phyloP scores from a whole-genome alignment of 2,888 invertebrate species.

The Altica lythri region DNA sequence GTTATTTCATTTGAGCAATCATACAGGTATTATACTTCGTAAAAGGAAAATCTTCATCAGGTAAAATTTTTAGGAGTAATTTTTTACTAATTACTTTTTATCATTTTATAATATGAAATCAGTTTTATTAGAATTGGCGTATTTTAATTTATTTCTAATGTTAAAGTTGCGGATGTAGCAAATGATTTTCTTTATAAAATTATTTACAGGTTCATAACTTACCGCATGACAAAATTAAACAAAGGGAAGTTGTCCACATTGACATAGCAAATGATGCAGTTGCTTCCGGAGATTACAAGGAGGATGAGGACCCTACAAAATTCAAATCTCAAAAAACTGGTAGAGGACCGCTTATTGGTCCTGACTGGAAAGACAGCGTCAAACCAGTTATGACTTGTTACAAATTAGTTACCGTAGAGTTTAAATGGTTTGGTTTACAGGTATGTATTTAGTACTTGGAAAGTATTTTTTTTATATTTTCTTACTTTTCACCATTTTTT shows the following conservation, averaged over 20 bases:
- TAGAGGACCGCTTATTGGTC: slow-evolving; percentile 83
- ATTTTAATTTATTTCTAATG: no score
- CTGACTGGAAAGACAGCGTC: slow-evolving; percentile 78
- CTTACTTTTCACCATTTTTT: no score
- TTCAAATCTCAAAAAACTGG: slow-evolving; percentile 92
- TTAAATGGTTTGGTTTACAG: slow-evolving; percentile 98
- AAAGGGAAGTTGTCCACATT: slow-evolving; percentile 87
- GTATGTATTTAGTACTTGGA: slow-evolving; percentile 47
- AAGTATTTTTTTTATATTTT: no score
- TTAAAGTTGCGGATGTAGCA: not conserved
- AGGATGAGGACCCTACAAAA: slow-evolving; percentile 82
- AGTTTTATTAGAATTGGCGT: no score
- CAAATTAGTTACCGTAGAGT: slow-evolving; percentile 95
- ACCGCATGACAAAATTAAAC: slow-evolving; percentile 83
- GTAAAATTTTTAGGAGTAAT: no score
- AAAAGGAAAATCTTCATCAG: no score
- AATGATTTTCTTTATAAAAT: not conserved
- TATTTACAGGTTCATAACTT: slow-evolving; percentile 85
- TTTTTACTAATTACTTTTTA: no score
- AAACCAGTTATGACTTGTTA: slow-evolving; percentile 97
- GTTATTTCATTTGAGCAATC: no score
- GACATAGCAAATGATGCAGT: slow-evolving; percentile 95
- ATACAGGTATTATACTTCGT: no score
- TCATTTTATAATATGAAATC: no score
- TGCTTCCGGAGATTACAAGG: slow-evolving; percentile 81